These are phyloP conservation scores for Pelmatolapia mariae DNA, from an alignment of 2,113 vertebrate genomes.

Conservation along the genomic window DNA sequence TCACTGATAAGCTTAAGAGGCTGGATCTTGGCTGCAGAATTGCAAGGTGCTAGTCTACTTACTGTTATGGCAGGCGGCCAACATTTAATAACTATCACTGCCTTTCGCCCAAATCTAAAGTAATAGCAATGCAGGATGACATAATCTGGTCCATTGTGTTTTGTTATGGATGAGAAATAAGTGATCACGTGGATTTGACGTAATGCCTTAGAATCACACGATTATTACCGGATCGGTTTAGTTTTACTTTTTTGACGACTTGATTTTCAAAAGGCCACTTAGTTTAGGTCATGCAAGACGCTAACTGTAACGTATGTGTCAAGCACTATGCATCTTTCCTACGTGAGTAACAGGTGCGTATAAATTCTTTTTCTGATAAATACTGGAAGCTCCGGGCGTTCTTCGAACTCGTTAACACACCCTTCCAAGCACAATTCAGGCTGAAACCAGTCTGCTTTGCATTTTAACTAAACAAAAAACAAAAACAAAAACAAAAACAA, in stretches of 20 bases:
- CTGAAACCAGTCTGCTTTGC: neutral
- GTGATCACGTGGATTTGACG: neutral
- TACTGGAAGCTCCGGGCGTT: neutral
- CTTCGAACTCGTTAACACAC: neutral
- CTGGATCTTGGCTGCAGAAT: slow-evolving; percentile 27
- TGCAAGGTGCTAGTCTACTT: slow-evolving; percentile 39
- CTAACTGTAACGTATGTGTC: neutral
- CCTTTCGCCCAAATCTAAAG: slow-evolving; percentile 32
- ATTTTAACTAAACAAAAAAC: neutral
- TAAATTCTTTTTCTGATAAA: neutral
- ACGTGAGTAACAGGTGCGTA: neutral
- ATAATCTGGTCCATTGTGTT: slow-evolving; percentile 17
- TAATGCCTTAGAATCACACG: neutral
- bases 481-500: rapidly evolving
- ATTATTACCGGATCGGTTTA: neutral
- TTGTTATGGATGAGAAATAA: slow-evolving; percentile 7
- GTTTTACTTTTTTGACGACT: neutral
- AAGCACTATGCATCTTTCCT: neutral
- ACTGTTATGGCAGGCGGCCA: slow-evolving; percentile 50
- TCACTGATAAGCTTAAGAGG: slow-evolving; percentile 35
- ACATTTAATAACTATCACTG: slow-evolving; percentile 54
- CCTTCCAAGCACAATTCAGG: neutral
- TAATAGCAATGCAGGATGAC: slow-evolving; percentile 49
- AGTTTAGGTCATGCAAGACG: neutral
- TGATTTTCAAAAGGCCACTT: neutral